Evolutionary conservation across 2,113 vertebrate genomes (phyloP).

Genomic region (Xenotilapia leptura): DNA sequence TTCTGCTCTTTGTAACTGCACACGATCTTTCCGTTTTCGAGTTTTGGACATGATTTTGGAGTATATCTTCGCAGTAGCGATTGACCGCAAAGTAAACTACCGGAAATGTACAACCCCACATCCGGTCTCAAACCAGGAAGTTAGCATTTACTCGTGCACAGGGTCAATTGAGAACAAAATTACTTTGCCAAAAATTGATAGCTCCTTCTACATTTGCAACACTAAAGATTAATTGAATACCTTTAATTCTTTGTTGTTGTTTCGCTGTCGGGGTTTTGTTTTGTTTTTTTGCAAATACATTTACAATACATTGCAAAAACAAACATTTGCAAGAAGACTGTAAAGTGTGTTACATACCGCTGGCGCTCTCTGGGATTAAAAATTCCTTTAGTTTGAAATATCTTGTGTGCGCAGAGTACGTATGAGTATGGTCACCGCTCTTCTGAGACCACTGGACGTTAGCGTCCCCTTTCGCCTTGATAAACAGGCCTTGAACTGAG

Average conservation of each 20-base stretch:
- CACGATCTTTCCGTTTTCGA: too few relatives aligned
- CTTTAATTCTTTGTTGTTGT: background rate
- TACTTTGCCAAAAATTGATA: background rate
- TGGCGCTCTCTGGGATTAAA: constrained; percentile 15
- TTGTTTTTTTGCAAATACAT: background rate
- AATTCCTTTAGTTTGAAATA: constrained; percentile 68
- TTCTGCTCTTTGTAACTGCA: too few relatives aligned
- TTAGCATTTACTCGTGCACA: too few relatives aligned
- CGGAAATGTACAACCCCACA: too few relatives aligned
- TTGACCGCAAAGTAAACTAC: too few relatives aligned
- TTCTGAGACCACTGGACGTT: constrained; percentile 37
- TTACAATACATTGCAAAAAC: background rate
- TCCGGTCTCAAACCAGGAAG: too few relatives aligned
- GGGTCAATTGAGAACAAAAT: background rate
- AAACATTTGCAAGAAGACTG: background rate
- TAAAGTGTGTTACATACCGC: constrained; percentile 11
- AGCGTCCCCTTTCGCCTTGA: constrained; percentile 66
- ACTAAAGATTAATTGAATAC: background rate
- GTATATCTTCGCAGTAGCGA: too few relatives aligned
- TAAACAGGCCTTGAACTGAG: constrained; percentile 15
- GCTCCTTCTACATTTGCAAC: background rate
- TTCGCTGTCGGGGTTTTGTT: background rate
- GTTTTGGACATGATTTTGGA: too few relatives aligned
- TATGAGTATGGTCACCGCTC: background rate
- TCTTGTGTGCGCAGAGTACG: constrained; percentile 30